Evolutionary conservation across 2,113 vertebrate species (phyloP).

Genomic region (Anseranas semipalmata): DNA sequence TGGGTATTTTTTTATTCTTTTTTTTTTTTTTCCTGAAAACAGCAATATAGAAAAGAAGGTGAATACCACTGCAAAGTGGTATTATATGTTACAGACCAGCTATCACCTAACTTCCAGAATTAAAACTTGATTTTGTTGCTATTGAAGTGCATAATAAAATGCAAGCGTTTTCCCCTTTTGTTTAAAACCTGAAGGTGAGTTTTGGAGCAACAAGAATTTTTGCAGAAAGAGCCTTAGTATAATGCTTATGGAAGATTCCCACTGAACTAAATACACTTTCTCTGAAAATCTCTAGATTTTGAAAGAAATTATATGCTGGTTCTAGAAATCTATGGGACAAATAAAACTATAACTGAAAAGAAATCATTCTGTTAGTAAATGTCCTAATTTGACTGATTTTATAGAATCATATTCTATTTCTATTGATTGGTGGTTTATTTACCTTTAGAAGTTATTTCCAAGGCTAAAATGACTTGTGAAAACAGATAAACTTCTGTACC

Average conservation of each 20-base stretch:
- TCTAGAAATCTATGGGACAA: neutral
- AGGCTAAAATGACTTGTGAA: neutral
- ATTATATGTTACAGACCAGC: neutral
- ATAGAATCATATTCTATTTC: neutral
- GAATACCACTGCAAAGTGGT: neutral
- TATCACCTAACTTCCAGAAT: neutral
- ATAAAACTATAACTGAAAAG: neutral
- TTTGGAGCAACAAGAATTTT: neutral
- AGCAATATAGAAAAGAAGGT: neutral
- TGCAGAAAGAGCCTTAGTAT: neutral
- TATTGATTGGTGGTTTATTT: neutral
- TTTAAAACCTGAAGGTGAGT: neutral
- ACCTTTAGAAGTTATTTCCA: neutral
- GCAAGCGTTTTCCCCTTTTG: fast-evolving
- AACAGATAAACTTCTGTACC: neutral
- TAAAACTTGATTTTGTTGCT: neutral
- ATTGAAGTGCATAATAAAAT: neutral
- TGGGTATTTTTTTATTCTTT: fast-evolving
- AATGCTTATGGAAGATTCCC: neutral
- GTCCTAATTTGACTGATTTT: neutral
- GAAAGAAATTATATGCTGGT: neutral
- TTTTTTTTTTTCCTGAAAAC: neutral
- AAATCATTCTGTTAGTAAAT: neutral
- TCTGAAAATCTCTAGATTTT: neutral
- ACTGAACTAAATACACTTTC: neutral